phyloP scores from a whole-genome alignment of 1,140 invertebrate genomes.

The Alviniconcha marisindica region DNA sequence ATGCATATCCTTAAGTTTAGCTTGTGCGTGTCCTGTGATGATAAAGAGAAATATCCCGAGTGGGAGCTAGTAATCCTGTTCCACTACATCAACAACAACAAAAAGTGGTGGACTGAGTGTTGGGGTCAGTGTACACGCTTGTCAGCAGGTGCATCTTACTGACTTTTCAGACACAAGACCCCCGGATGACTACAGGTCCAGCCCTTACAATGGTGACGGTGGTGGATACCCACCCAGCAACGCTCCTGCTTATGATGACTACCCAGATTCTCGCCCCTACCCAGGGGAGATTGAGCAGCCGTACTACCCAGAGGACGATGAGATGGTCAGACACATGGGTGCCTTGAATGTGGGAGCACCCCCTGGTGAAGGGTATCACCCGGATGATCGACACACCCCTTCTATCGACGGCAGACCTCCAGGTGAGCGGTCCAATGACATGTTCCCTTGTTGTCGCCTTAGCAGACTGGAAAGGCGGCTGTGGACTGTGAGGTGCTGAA shows the following conservation, averaged over 20 bases:
- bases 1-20: no score
- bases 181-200: conserved; percentile 27
- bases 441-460: no score
- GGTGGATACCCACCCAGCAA: conserved; percentile 37
- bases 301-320: conserved; percentile 45
- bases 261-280: conserved; percentile 37
- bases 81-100: no score
- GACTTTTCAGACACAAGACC: conserved; percentile 9
- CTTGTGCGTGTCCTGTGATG: no score
- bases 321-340: conserved; percentile 23
- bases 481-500: no score
- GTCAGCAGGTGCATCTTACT: no score
- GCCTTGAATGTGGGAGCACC: conserved; percentile 44
- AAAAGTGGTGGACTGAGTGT: no score
- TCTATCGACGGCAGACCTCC: conserved; percentile 52
- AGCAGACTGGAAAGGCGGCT: no score
- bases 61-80: no score
- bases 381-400: conserved; percentile 59
- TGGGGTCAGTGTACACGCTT: no score
- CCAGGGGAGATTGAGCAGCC: conserved; percentile 35
- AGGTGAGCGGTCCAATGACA: no score
- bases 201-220: conserved; percentile 40
- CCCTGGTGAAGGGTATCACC: conserved; percentile 49
- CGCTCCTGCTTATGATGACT: conserved; percentile 36
- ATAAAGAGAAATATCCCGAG: no score